Base-by-base conservation (phyloP, 2,113 vertebrate genomes). In the Sminthopsis crassicaudata region DNA sequence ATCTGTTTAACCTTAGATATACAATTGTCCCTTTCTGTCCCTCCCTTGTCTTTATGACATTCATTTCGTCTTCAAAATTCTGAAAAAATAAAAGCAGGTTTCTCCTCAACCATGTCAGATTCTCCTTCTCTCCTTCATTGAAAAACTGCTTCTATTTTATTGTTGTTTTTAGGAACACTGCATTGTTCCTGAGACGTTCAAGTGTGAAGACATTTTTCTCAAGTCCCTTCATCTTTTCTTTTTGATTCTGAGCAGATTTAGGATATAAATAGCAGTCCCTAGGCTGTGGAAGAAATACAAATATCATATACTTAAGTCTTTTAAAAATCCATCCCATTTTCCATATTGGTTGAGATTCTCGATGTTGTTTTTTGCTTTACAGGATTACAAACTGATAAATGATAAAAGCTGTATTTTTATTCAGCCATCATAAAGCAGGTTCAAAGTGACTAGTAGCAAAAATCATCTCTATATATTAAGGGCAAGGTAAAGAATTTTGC, bases 111-210 rank as follows among this genome's bases (percentile, higher is more conserved):
- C 60, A 67, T 67, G 30, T 36, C 30, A 36, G 60, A 48, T 24
- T 84, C 25, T 53, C 1, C 0, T 53, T 89, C 12, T 51, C 25
- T 3, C 6, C 8, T 0, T 1, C 30, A 26, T 54, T 1, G 25
- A 7, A 19, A 36, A 16, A 26, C 27, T 25, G 27, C 14, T 42
- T 53, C 5, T 24, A 4, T 8, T 0, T 11, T 67, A 30, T 22
- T 53, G 9, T 48, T 4, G 23, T n/a, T 51, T 8, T 46, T 36
- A 89, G 89, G 25, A 30, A 42, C 26, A 26, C 3, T 9, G 55
- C 25, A 53, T 54, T 0, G 52, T 27, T 22, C 11, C 48, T 0
- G 0, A 16, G 1, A 46, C 3, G 0, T 67, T 36, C 4, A 36
- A 36, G 60, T 36, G 30, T 67, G 30, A 67, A 67, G 14, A 67